Evolutionary conservation across 2,113 vertebrate species (phyloP).

Genomic region (Heterotilapia buettikoferi): DNA sequence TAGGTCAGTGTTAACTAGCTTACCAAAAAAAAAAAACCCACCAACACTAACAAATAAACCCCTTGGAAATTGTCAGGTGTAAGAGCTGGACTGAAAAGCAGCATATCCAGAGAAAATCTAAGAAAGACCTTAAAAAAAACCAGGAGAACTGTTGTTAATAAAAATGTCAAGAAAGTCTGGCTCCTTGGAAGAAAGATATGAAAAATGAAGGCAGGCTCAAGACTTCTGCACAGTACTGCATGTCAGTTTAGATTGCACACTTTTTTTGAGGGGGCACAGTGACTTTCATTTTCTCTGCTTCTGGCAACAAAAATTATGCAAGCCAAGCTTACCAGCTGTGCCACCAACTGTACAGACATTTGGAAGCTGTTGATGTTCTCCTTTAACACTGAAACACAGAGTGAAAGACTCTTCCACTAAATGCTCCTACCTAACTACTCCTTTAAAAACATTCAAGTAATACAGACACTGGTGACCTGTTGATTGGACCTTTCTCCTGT

Average conservation of each 20-base stretch:
- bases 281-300: not conserved
- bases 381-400: not conserved
- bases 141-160: not conserved
- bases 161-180: not conserved
- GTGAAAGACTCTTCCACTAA: not conserved
- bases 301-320: not conserved
- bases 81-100: not conserved
- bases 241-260: not conserved
- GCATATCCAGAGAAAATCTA: not conserved
- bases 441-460: not conserved
- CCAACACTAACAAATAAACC: not conserved
- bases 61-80: not conserved
- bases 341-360: not conserved
- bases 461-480: slow-evolving; percentile 75
- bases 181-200: not conserved
- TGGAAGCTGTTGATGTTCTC: not conserved
- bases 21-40: rapidly evolving
- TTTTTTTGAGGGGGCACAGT: not conserved
- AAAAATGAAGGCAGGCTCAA: not conserved
- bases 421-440: not conserved
- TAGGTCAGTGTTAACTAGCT: not conserved
- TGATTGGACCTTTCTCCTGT: slow-evolving; percentile 91
- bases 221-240: not conserved
- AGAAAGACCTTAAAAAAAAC: not conserved
- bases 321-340: not conserved